phyloP scores from a whole-genome alignment of 2,113 vertebrate genomes.

The Cynoglossus semilaevis region DNA sequence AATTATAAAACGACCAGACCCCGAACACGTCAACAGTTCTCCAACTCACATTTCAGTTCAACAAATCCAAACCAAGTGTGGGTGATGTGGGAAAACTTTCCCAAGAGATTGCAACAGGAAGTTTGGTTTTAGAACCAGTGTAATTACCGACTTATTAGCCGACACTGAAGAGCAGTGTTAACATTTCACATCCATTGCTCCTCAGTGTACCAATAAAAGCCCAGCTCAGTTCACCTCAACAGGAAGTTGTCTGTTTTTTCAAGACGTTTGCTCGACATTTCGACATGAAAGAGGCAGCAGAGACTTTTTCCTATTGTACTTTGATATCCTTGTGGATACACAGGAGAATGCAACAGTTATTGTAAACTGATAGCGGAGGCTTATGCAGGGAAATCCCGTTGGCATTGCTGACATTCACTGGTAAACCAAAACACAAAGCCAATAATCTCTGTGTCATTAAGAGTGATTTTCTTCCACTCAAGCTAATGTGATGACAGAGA shows the following conservation, averaged over 20 bases:
- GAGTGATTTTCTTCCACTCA: slow-evolving; percentile 70
- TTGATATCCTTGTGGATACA: slow-evolving; percentile 58
- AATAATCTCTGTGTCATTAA: slow-evolving; percentile 75
- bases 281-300: slow-evolving; percentile 11
- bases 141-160: slow-evolving; percentile 31
- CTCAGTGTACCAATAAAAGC: slow-evolving; percentile 1
- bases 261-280: background rate
- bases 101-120: slow-evolving; percentile 22
- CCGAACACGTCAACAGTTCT: background rate
- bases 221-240: background rate
- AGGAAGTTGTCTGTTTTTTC: background rate
- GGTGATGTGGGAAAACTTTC: background rate
- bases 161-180: slow-evolving; percentile 13
- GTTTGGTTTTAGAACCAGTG: slow-evolving; percentile 18
- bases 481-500: slow-evolving; percentile 74
- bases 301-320: slow-evolving; percentile 37
- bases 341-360: slow-evolving; percentile 69
- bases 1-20: too few relatives aligned
- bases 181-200: slow-evolving; percentile 19
- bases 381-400: slow-evolving; percentile 71
- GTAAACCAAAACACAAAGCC: slow-evolving; percentile 78
- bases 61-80: background rate
- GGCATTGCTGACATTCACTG: slow-evolving; percentile 69
- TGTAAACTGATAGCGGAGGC: slow-evolving; percentile 71
- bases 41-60: background rate